Evolutionary conservation across 2,113 vertebrate genomes (phyloP).

Genomic region (Helogale parvula): DNA sequence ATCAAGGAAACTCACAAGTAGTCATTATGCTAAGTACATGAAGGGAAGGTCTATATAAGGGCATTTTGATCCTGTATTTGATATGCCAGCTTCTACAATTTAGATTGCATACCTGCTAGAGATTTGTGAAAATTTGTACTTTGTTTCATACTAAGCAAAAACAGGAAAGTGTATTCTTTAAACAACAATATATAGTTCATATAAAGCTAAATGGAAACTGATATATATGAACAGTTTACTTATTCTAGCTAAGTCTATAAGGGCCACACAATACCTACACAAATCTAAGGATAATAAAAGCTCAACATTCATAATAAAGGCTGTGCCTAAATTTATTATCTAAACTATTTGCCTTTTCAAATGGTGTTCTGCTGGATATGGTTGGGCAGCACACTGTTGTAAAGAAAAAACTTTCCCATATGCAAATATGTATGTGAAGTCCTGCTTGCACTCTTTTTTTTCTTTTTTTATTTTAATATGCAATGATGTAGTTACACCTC

Average conservation of each 20-base stretch:
- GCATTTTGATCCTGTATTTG: constrained; percentile 62
- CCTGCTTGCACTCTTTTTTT: background rate
- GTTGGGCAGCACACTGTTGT: background rate
- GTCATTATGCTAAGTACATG: constrained; percentile 54
- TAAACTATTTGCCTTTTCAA: background rate
- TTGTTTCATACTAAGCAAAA: constrained; percentile 57
- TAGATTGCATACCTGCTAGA: constrained; percentile 26
- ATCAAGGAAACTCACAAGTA: constrained; percentile 36
- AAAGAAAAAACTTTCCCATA: background rate
- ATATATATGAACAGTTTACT: background rate
- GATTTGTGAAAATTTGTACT: constrained; percentile 38
- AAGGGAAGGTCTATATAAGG: background rate
- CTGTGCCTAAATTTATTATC: background rate
- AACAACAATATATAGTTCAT: background rate
- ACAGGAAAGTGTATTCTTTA: background rate
- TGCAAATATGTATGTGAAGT: background rate
- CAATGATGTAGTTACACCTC: background rate
- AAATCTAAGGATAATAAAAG: background rate
- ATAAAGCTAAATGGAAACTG: background rate
- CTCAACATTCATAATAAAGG: background rate
- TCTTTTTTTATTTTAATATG: too few relatives aligned
- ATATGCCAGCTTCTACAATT: constrained; percentile 58
- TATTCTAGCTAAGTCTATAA: background rate
- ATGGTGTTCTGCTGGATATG: background rate
- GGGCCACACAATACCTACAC: background rate